Percentiles rank a stretch among this genome's conserved stretches.
Evolutionary conservation across 1,140 invertebrate species (phyloP).

Genomic region (Globodera rostochiensis): DNA sequence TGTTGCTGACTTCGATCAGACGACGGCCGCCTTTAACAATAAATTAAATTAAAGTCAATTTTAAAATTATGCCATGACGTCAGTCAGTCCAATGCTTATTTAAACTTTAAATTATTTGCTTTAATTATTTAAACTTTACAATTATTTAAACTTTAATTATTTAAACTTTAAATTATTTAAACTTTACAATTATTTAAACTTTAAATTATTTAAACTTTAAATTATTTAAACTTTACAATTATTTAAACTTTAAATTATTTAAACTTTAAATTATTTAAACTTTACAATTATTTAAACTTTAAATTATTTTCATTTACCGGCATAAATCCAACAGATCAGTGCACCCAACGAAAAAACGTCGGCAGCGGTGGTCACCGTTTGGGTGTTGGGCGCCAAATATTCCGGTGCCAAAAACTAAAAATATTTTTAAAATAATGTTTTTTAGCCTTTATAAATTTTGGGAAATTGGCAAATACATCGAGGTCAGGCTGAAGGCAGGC

Average conservation of each 20-base stretch:
- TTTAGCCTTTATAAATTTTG: not conserved
- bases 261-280: too few relatives aligned
- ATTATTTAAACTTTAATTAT: too few relatives aligned
- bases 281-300: too few relatives aligned
- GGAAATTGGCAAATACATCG: slow-evolving; percentile 49
- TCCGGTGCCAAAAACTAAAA: slow-evolving; percentile 68
- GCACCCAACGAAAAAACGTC: slow-evolving; percentile 70
- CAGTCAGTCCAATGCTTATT: not conserved
- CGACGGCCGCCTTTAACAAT: slow-evolving; percentile 62
- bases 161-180: too few relatives aligned
- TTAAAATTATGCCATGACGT: not conserved
- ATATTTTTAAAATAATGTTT: not conserved
- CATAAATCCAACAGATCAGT: slow-evolving; percentile 68
- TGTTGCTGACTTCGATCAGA: slow-evolving; percentile 67
- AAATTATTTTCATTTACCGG: slow-evolving; percentile 43
- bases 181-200: too few relatives aligned
- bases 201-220: too few relatives aligned
- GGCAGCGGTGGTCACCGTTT: slow-evolving; percentile 65
- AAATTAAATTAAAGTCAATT: not conserved
- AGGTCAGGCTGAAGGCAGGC: slow-evolving; percentile 69
- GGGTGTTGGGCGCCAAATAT: slow-evolving; percentile 51
- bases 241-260: too few relatives aligned
- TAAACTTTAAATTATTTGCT: too few relatives aligned
- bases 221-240: too few relatives aligned
- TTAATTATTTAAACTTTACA: too few relatives aligned